Percentiles rank a stretch among this genome's conserved stretches.
Evolutionary conservation across 2,113 vertebrate species (phyloP).

Genomic region (Noctilio leporinus): DNA sequence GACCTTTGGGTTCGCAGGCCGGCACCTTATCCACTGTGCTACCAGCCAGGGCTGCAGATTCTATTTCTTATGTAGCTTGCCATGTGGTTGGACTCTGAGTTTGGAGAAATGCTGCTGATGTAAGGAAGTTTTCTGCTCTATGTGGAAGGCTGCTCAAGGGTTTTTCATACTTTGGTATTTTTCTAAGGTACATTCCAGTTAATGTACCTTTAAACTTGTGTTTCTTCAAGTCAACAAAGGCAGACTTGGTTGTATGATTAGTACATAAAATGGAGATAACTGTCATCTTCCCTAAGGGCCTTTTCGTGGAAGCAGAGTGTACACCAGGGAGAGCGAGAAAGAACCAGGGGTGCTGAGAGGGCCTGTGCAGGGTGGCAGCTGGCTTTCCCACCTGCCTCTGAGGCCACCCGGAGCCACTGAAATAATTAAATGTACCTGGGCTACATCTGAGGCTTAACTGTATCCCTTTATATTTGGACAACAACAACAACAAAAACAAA

Average conservation of each 20-base stretch:
- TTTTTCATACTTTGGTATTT: not conserved
- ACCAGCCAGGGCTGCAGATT: too few species aligned
- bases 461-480: not conserved
- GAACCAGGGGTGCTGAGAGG: not conserved
- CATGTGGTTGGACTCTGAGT: not conserved
- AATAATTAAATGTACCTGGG: not conserved
- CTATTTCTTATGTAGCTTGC: not conserved
- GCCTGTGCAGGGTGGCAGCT: not conserved
- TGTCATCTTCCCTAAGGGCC: not conserved
- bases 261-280: conserved; percentile 4
- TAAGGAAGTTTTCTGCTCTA: not conserved
- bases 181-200: not conserved
- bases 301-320: not conserved
- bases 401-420: not conserved
- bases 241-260: not conserved
- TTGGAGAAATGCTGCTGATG: conserved; percentile 16
- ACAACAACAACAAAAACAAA: too few species aligned
- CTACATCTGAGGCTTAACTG: not conserved
- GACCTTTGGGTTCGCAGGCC: too few species aligned
- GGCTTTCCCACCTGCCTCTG: not conserved
- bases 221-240: not conserved
- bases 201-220: conserved; percentile 22
- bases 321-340: accelerated
- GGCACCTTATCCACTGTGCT: too few species aligned
- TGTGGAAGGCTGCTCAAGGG: not conserved